Evolutionary conservation across 2,797 vertebrate genomes (phyloP).

Genomic region (Coracias cyanogaster): DNA sequence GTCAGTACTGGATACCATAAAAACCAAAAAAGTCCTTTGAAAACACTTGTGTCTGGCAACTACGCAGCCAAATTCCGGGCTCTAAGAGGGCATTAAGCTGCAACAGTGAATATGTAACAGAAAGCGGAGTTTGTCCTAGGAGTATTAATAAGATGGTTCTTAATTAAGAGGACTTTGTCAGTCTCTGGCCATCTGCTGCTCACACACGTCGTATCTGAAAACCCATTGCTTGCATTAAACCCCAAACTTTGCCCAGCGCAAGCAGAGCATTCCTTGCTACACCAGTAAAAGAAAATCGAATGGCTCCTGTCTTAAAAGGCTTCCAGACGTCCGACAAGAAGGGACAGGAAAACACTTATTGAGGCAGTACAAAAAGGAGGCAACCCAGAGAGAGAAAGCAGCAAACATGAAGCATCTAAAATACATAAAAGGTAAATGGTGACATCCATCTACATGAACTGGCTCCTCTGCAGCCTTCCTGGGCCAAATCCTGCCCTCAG

Average conservation of each 20-base stretch:
- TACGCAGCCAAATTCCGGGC: background rate
- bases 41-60: background rate
- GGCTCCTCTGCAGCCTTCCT: background rate
- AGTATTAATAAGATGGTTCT: background rate
- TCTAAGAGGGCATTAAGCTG: background rate
- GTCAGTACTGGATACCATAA: background rate
- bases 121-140: background rate
- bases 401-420: background rate
- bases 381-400: background rate
- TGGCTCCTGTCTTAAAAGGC: background rate
- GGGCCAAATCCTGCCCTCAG: background rate
- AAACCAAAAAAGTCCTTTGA: background rate
- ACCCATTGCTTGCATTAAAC: background rate
- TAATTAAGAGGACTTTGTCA: background rate
- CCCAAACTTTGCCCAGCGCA: background rate
- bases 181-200: slow-evolving; percentile 7
- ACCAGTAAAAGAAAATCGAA: background rate
- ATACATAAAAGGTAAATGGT: background rate
- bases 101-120: background rate
- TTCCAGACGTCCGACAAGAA: background rate
- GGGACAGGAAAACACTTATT: background rate
- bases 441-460: background rate
- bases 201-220: background rate
- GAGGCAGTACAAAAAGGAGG: background rate
- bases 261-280: background rate